phyloP scores from a whole-genome alignment of 2,797 vertebrate species.

The Microchirus variegatus region DNA sequence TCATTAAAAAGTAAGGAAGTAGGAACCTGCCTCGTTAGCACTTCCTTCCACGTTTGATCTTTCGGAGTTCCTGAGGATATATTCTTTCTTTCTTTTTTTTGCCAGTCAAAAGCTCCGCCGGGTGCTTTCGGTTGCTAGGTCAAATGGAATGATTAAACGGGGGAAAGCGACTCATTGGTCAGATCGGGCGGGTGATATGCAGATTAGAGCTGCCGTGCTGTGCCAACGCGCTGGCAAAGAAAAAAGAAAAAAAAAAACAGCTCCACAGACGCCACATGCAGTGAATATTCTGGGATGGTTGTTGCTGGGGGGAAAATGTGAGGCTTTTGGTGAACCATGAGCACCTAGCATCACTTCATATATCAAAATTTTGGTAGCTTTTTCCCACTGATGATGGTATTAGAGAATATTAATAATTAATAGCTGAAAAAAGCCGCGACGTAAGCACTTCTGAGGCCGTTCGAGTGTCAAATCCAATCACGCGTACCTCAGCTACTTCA shows the following conservation, averaged over 20 bases:
- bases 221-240: conserved; percentile 54
- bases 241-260: too few relatives aligned
- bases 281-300: conserved; percentile 43
- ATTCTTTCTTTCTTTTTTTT: conserved; percentile 59
- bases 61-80: conserved; percentile 36
- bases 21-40: conserved; percentile 59
- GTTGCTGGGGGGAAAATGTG: conserved; percentile 60
- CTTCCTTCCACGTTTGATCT: conserved; percentile 65
- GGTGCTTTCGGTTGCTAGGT: conserved; percentile 63
- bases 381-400: too few relatives aligned
- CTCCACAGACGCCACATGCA: conserved; percentile 38
- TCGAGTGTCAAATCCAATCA: conserved; percentile 61
- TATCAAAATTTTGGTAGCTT: too few relatives aligned
- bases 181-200: conserved; percentile 70
- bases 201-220: conserved; percentile 61
- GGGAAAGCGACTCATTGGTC: conserved; percentile 63
- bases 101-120: conserved; percentile 48
- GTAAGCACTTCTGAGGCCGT: conserved; percentile 55
- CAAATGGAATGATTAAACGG: conserved; percentile 65
- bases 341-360: too few relatives aligned
- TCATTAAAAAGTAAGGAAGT: conserved; percentile 68
- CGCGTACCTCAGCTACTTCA: conserved; percentile 46
- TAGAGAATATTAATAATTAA: conserved; percentile 50
- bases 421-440: conserved; percentile 41
- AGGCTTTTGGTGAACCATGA: conserved; percentile 6